phyloP scores from a whole-genome alignment of 2,888 invertebrate species.

The Cryptocephalus moraei region DNA sequence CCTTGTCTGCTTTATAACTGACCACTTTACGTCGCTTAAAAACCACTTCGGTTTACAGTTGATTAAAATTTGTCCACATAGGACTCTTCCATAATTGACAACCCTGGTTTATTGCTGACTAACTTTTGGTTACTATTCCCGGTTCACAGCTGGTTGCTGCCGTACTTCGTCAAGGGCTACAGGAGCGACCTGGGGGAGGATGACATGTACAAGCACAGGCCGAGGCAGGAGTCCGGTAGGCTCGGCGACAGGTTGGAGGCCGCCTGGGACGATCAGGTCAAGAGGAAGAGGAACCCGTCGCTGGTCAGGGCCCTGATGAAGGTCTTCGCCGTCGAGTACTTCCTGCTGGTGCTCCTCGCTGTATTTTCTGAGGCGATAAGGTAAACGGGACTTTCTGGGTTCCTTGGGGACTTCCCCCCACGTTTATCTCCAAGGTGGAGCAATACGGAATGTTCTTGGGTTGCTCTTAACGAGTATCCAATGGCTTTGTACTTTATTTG shows the following conservation, averaged over 20 bases:
- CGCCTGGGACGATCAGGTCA: constrained; percentile 24
- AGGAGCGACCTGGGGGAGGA: constrained; percentile 39
- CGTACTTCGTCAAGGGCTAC: constrained; percentile 39
- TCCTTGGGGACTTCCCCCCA: too few relatives aligned
- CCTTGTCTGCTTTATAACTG: too few relatives aligned
- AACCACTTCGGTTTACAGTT: too few relatives aligned
- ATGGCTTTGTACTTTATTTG: too few relatives aligned
- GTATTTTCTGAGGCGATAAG: too few relatives aligned
- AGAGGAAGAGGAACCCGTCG: constrained; percentile 19
- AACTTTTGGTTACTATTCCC: neutral
- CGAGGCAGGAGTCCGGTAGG: constrained; percentile 34
- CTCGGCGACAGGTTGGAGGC: constrained; percentile 36
- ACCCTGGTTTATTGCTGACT: neutral
- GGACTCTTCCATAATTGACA: too few relatives aligned
- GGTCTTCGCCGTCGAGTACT: constrained; percentile 18
- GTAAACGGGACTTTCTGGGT: too few relatives aligned
- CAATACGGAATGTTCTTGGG: too few relatives aligned
- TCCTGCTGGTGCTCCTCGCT: neutral
- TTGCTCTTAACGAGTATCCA: too few relatives aligned
- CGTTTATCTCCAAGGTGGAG: too few relatives aligned
- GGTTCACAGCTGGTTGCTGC: constrained; percentile 41
- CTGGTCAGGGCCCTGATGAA: constrained; percentile 22
- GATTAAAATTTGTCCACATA: too few relatives aligned
- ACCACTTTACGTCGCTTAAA: too few relatives aligned
- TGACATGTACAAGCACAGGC: constrained; percentile 40